These are phyloP conservation scores for Mechanitis mazaeus DNA, from an alignment of 2,888 invertebrate genomes.

Conservation along the genomic window DNA sequence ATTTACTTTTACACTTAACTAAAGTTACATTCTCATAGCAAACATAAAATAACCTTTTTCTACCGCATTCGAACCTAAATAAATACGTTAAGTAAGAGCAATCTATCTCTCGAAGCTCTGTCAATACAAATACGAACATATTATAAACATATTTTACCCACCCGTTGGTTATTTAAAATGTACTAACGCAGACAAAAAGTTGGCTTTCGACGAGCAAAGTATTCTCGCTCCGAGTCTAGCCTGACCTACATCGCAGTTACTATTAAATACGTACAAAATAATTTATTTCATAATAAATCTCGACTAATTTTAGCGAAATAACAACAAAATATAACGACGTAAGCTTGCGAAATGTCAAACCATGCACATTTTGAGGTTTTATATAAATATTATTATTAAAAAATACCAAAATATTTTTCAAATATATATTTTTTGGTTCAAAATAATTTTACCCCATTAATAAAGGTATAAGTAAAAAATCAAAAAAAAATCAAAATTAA, in stretches of 20 bases:
- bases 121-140: conserved; percentile 29
- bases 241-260: conserved; percentile 16
- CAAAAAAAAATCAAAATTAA: too few species aligned
- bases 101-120: conserved; percentile 26
- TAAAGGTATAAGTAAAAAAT: too few species aligned
- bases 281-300: too few species aligned
- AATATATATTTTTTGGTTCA: too few species aligned
- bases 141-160: conserved; percentile 18
- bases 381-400: too few species aligned
- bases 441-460: too few species aligned
- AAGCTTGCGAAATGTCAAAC: conserved; percentile 10
- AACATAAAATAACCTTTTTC: conserved; percentile 37
- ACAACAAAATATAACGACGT: conserved; percentile 1
- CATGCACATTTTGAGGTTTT: conserved; percentile 7
- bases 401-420: too few species aligned
- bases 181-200: conserved; percentile 23
- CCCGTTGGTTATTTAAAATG: conserved; percentile 24
- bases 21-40: conserved; percentile 42
- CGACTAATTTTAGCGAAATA: too few species aligned
- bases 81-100: conserved; percentile 35
- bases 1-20: conserved; percentile 48
- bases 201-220: conserved; percentile 23
- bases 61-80: conserved; percentile 36
- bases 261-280: too few species aligned
- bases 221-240: conserved; percentile 21